Evolutionary conservation across 2,888 invertebrate species (phyloP), one percentile per base, ranked within the genome.

Genomic region (Rotaria magnacalcarata): DNA sequence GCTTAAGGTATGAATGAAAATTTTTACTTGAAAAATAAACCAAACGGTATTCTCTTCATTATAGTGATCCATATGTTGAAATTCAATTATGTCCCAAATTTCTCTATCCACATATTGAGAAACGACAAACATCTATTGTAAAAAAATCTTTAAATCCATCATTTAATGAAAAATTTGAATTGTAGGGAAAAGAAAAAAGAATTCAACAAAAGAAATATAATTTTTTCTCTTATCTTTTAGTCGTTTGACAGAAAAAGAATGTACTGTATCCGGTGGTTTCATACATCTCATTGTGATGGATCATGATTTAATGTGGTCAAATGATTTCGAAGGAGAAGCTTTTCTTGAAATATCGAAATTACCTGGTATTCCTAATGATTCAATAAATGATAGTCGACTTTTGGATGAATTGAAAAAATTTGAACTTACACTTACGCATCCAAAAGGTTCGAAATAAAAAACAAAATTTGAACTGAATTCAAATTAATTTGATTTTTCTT

Each of bases 161-260:
- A 84, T 97, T 96, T 92, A 96, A 97, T 91, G 97, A 98, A 91
- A 96, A 96, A 90, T 97, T 97, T 92, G 97, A 97, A 93, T 97
- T 96, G 94, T 97, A 92, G 94, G 94, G 93, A 88, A 50, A 60
- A 34, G 21, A 24, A n/a, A 34, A 21, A 7, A 19, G 24, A 24
- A 41, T 21, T 34, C 34, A 34, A 34, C 34, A 34, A 34, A 34
- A 34, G 34, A 34, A 34, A 34, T 34, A 34, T 34, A 34, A 34
- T 34, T 34, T 34, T 50, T 50, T 50, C 8, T 50, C 14, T 4
- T 50, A 1, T 11, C 5, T 87, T 88, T n/a, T 88, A 95, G 95
- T 89, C 94, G 94, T 85, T 95, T 96, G 11, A 94, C 94, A 0
- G 91, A 95, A 89, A 95, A 95, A 87, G 94, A 95, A 88, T 96